Percentiles rank a stretch among this genome's conserved stretches.
phyloP scores from a whole-genome alignment of 2,113 vertebrate species.

The Coptodon bakossiorum region DNA sequence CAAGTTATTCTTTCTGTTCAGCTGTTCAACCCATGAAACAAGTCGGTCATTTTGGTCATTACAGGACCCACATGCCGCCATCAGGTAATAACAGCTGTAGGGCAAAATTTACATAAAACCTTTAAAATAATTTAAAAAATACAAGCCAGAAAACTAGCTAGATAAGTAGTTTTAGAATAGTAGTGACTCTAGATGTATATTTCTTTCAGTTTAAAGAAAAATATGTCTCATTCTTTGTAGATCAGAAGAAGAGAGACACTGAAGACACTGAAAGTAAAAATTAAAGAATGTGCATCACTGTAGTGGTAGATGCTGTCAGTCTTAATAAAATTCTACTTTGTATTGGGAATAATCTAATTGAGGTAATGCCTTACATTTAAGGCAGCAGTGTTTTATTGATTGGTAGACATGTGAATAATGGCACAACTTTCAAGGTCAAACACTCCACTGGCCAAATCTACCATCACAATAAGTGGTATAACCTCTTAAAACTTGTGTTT shows the following conservation, averaged over 20 bases:
- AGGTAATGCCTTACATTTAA: neutral
- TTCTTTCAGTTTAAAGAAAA: neutral
- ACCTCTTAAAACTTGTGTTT: neutral
- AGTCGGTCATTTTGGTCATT: neutral
- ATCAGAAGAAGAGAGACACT: neutral
- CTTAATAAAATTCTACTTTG: neutral
- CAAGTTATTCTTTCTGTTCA: neutral
- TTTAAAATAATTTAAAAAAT: neutral
- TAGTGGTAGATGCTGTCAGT: neutral
- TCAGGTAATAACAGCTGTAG: neutral
- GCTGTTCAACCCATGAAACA: neutral
- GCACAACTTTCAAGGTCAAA: neutral
- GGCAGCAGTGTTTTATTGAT: neutral
- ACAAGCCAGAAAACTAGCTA: neutral
- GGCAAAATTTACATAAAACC: neutral
- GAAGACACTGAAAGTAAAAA: neutral
- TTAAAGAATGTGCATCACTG: neutral
- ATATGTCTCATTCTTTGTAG: neutral
- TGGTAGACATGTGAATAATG: neutral
- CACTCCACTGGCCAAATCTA: neutral
- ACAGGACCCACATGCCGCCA: neutral
- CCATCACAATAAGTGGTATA: neutral
- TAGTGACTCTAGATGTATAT: neutral
- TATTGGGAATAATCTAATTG: neutral
- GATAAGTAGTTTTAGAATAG: neutral